Evolutionary conservation across 1,140 invertebrate genomes (phyloP).

Genomic region (Zelostemma sp.): DNA sequence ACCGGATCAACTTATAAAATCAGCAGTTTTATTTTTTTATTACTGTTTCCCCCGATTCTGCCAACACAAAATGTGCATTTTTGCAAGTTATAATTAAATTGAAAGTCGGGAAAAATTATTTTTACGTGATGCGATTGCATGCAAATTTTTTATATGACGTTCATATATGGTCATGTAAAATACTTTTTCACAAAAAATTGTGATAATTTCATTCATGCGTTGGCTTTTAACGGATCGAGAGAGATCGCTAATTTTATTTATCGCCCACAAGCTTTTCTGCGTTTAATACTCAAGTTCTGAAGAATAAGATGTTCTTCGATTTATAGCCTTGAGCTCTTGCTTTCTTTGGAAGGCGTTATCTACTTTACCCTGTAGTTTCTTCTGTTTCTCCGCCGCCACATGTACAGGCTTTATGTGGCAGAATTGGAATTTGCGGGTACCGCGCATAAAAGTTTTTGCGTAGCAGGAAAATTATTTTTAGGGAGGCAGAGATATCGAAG

Average conservation of each 20-base stretch:
- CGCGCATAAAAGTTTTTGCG: constrained; percentile 20
- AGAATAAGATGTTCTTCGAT: constrained; percentile 59
- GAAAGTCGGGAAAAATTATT: too few relatives aligned
- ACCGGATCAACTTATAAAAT: too few relatives aligned
- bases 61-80: too few relatives aligned
- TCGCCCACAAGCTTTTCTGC: constrained; percentile 49
- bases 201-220: too few relatives aligned
- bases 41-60: too few relatives aligned
- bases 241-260: constrained; percentile 34
- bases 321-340: constrained; percentile 41
- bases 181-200: too few relatives aligned
- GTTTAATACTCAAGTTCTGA: constrained; percentile 55
- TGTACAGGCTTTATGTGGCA: constrained; percentile 35
- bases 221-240: too few relatives aligned
- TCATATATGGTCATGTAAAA: too few relatives aligned
- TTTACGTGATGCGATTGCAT: too few relatives aligned
- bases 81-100: too few relatives aligned
- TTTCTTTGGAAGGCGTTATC: constrained; percentile 35
- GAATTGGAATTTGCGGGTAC: constrained; percentile 39
- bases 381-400: constrained; percentile 28
- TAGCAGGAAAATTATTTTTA: constrained; percentile 9
- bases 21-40: too few relatives aligned
- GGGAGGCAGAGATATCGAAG: constrained; percentile 16
- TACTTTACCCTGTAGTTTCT: constrained; percentile 37
- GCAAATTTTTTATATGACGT: too few relatives aligned